These are phyloP conservation scores for Tyto alba DNA, from an alignment of 2,113 vertebrate species.

Conservation along the genomic window DNA sequence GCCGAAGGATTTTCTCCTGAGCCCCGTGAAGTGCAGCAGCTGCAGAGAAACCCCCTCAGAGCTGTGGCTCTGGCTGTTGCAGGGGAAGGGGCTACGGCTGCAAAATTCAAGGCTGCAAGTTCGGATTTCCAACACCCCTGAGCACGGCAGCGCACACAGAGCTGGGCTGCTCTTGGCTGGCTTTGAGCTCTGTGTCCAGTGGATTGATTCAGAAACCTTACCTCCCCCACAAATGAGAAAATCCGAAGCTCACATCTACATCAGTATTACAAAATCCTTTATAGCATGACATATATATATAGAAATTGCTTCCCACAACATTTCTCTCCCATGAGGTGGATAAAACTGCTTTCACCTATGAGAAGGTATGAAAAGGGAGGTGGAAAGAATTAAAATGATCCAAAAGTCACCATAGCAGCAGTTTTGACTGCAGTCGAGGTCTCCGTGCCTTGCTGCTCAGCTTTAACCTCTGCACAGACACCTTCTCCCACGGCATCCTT, in stretches of 20 bases:
- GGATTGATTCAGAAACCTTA: not conserved
- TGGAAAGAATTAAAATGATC: not conserved
- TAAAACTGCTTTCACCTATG: not conserved
- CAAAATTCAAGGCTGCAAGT: not conserved
- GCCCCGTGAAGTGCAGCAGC: accelerated
- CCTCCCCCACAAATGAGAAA: not conserved
- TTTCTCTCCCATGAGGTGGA: not conserved
- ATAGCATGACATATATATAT: not conserved
- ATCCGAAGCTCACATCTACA: not conserved
- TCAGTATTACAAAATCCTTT: not conserved
- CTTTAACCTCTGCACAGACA: not conserved
- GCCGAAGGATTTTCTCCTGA: not conserved
- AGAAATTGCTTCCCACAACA: not conserved
- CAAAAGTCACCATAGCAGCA: not conserved
- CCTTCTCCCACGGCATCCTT: not conserved
- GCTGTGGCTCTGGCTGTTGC: not conserved
- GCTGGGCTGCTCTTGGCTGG: not conserved
- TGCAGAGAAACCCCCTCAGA: not conserved
- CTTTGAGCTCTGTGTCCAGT: not conserved
- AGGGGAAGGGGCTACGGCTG: not conserved
- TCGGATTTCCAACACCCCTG: not conserved
- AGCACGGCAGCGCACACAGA: accelerated
- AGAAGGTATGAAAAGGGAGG: not conserved
- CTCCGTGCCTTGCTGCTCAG: not conserved
- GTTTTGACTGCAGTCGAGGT: not conserved